Percentiles rank a stretch among this genome's conserved stretches.
phyloP scores from a whole-genome alignment of 2,797 vertebrate genomes.

The Odontamblyopus rebecca region DNA sequence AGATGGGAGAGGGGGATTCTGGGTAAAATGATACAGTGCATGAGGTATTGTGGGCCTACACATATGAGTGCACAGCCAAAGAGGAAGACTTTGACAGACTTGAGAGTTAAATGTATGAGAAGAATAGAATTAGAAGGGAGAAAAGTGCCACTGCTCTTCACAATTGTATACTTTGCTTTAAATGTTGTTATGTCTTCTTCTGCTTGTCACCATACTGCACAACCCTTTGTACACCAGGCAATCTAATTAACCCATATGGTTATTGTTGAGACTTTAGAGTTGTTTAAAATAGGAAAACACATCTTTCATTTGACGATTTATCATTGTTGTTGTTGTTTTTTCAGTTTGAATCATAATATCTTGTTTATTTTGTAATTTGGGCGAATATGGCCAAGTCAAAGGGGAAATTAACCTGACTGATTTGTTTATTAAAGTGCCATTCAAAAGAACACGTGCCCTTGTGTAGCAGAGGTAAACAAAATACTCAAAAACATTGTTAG shows the following conservation, averaged over 20 bases:
- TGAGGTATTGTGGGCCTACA: constrained; percentile 23
- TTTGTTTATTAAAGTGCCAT: constrained; percentile 29
- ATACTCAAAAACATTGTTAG: constrained; percentile 4
- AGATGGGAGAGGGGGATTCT: constrained; percentile 23
- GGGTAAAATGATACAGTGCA: constrained; percentile 23
- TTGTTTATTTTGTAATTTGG: not conserved
- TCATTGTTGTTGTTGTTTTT: not conserved
- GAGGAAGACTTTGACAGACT: constrained; percentile 12
- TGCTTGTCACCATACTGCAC: constrained; percentile 32
- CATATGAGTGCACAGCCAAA: constrained; percentile 5
- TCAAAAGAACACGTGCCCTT: constrained; percentile 9
- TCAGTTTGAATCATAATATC: not conserved
- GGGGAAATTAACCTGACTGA: constrained; percentile 8
- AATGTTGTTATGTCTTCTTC: constrained; percentile 28
- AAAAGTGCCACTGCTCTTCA: constrained; percentile 43
- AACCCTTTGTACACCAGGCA: constrained; percentile 63
- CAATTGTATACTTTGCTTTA: constrained; percentile 31
- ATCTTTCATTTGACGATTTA: constrained; percentile 1
- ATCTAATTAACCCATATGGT: constrained; percentile 75
- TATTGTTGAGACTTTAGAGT: not conserved
- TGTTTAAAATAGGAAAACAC: not conserved
- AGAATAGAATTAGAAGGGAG: constrained; percentile 17
- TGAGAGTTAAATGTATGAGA: not conserved
- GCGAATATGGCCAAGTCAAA: constrained; percentile 5
- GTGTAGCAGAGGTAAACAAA: constrained; percentile 20